Conservation (phyloP, 1,140 invertebrate genomes). For the Drosophila santomea region DNA sequence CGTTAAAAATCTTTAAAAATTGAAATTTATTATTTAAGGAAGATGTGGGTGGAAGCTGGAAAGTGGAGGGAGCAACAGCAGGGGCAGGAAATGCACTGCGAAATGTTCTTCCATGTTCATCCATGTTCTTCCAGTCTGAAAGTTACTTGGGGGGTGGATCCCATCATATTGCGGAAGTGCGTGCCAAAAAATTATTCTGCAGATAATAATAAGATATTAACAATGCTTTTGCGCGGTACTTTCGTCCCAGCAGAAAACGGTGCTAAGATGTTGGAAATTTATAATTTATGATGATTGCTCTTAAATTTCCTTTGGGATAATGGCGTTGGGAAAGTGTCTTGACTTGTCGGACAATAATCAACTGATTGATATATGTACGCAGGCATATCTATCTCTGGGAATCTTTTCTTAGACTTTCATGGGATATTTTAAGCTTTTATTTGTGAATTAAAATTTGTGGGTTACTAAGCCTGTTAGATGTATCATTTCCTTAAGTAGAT, state of each 20-base stretch:
- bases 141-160: slow-evolving; percentile 37
- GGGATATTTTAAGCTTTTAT: too few relatives aligned
- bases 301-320: slow-evolving; percentile 22
- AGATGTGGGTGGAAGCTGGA: background rate
- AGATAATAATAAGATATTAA: slow-evolving; percentile 74
- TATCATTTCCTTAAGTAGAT: too few relatives aligned
- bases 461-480: too few relatives aligned
- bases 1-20: slow-evolving; percentile 77
- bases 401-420: too few relatives aligned
- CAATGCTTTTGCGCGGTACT: slow-evolving; percentile 47
- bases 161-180: slow-evolving; percentile 31
- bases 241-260: background rate
- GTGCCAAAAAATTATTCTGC: slow-evolving; percentile 57
- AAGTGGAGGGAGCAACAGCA: background rate
- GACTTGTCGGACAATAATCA: slow-evolving; percentile 3
- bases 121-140: slow-evolving; percentile 42
- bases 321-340: slow-evolving; percentile 2
- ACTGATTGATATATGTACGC: slow-evolving; percentile 19
- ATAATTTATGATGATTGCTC: slow-evolving; percentile 68
- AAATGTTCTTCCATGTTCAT: slow-evolving; percentile 22
- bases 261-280: slow-evolving; percentile 46
- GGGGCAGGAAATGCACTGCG: slow-evolving; percentile 60
- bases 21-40: slow-evolving; percentile 77
- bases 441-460: too few relatives aligned
- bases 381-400: too few relatives aligned